Evolutionary conservation across 1,140 invertebrate genomes (phyloP), one percentile per base, ranked within the genome.

Genomic region (Oreohelix idahoensis): DNA sequence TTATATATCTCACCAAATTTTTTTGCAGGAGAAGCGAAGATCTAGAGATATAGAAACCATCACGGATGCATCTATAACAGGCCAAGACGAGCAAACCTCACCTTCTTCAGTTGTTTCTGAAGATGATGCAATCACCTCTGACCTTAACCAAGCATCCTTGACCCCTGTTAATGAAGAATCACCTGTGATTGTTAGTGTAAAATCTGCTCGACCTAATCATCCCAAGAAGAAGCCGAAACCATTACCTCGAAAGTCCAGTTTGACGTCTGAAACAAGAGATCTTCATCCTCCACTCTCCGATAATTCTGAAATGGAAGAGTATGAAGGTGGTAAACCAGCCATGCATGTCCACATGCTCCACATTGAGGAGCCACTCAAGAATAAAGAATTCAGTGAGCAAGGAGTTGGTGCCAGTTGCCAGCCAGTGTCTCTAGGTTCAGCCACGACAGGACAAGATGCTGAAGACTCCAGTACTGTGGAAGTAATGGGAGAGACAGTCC

Each of bases 1-100:
- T n/a, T n/a, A n/a, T n/a, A n/a, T n/a, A n/a, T n/a, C n/a, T 49
- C 17, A 17, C 45, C 45, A 49, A 58, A 23, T n/a, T 32, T 66
- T 66, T 17, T 29, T 66, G 4, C 84, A 92, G 88, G 89, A 89
- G 38, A 93, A 92, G 77, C 85, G 92, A 29, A 79, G 86, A 53
- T 93, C 92, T 4, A 82, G 90, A 77, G 91, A 93, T 84, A 92
- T 92, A 76, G 92, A 93, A 81, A 93, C 92, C 0, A 84, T 91
- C 15, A 92, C 92, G 11, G 92, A 93, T 32, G 85, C 89, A 23
- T 29, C 73, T 49, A 53, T 83, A 36, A 80, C 69, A 20, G 79
- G 69, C 20, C 63, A 36, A 39, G 71, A 75, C 15, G 36, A 75
- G 26, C 36, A 66, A 26, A 5, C 49, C 11, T 39, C 70, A 32